These are phyloP conservation scores for Kryphioiulus occultus DNA, from an alignment of 2,888 invertebrate species.

Conservation along the genomic window DNA sequence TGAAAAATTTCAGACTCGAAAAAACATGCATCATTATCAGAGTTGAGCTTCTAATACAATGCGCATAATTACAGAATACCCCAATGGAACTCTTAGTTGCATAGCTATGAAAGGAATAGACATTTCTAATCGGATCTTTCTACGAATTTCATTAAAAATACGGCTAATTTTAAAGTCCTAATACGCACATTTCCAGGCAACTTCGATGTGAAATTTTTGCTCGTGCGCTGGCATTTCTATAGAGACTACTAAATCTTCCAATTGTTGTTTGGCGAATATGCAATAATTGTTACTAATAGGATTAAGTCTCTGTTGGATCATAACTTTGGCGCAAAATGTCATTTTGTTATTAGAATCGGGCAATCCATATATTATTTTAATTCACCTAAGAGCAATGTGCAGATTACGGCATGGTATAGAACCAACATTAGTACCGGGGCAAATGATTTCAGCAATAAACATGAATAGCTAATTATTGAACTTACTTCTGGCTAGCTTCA, in stretches of 20 bases:
- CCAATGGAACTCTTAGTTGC: neutral
- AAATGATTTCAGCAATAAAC: conserved; percentile 32
- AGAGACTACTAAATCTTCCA: conserved; percentile 24
- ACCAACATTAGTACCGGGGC: neutral
- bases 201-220: neutral
- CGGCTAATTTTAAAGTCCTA: neutral
- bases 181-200: neutral
- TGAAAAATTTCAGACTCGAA: too few relatives aligned
- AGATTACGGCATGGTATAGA: neutral
- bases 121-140: conserved; percentile 2
- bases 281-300: conserved; percentile 35
- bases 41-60: neutral
- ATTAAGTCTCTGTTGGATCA: conserved; percentile 20
- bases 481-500: conserved; percentile 80
- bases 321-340: conserved; percentile 6
- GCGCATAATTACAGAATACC: neutral
- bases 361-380: conserved; percentile 31
- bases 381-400: neutral
- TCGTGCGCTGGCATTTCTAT: neutral
- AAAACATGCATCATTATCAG: neutral
- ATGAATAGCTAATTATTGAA: conserved; percentile 47
- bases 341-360: conserved; percentile 26
- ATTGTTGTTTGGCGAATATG: conserved; percentile 26
- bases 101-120: neutral
- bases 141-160: neutral